Evolutionary conservation across 2,113 vertebrate species (phyloP).

Genomic region (Trogon surrucura): DNA sequence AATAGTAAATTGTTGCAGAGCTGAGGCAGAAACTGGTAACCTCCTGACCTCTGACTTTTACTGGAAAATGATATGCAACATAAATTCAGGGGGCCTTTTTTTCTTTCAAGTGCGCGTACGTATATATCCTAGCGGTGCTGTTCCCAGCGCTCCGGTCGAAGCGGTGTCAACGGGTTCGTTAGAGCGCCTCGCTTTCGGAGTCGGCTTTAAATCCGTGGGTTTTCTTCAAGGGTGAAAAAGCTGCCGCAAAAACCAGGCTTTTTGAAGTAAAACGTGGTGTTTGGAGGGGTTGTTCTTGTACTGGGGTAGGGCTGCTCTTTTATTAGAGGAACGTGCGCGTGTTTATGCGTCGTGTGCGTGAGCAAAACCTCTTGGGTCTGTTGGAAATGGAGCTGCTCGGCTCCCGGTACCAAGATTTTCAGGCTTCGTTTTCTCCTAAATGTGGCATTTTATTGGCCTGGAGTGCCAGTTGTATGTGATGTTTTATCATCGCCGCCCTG

Average conservation of each 20-base stretch:
- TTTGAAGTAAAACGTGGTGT: neutral
- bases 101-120: conserved; percentile 64
- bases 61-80: conserved; percentile 78
- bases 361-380: neutral
- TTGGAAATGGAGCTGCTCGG: neutral
- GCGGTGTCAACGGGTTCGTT: conserved; percentile 45
- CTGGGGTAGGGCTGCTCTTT: neutral
- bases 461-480: neutral
- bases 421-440: neutral
- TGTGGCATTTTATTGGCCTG: neutral
- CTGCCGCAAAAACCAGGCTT: neutral
- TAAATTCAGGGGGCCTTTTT: conserved; percentile 78
- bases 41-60: conserved; percentile 81
- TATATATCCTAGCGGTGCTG: conserved; percentile 14
- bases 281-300: neutral
- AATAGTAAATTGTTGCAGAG: conserved; percentile 76
- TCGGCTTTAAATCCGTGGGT: neutral
- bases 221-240: conserved; percentile 1
- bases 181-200: conserved; percentile 19
- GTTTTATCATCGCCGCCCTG: neutral
- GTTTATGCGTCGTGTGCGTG: neutral
- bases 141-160: conserved; percentile 6
- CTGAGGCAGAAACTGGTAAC: conserved; percentile 77
- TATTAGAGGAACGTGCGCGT: neutral
- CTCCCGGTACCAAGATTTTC: neutral